Percentiles rank a stretch among this genome's conserved stretches.
These are phyloP conservation scores for Rhadinocentrus ornatus DNA, from an alignment of 2,797 vertebrate species.

Conservation along the genomic window DNA sequence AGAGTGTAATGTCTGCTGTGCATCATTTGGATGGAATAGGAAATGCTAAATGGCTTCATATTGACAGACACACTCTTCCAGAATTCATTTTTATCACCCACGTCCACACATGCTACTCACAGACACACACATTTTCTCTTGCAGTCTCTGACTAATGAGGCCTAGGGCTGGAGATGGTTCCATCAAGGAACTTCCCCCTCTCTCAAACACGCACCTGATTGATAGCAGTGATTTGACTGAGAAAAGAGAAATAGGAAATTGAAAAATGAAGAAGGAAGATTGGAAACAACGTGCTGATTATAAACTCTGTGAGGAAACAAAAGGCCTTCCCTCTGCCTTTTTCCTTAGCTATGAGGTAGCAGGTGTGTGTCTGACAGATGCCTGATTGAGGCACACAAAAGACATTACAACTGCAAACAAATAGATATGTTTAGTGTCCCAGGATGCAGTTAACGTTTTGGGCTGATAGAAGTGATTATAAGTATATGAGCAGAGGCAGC, in stretches of 20 bases:
- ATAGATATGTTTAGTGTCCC: conserved; percentile 82
- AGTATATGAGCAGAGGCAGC: conserved; percentile 70
- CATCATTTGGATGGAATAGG: conserved; percentile 72
- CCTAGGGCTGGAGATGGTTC: conserved; percentile 81
- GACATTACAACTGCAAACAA: conserved; percentile 86
- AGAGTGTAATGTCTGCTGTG: conserved; percentile 73
- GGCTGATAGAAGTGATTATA: conserved; percentile 85
- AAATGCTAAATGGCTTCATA: conserved; percentile 76
- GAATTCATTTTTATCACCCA: conserved; percentile 69
- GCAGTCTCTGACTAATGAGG: conserved; percentile 82
- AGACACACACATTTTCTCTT: conserved; percentile 62
- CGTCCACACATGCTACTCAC: conserved; percentile 28
- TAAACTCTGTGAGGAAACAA: conserved; percentile 83
- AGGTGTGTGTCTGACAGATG: conserved; percentile 86
- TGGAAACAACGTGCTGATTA: conserved; percentile 85
- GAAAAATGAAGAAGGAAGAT: conserved; percentile 85
- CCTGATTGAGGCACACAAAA: conserved; percentile 84
- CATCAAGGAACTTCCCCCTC: conserved; percentile 78
- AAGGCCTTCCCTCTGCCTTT: conserved; percentile 74
- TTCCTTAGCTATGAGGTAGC: conserved; percentile 77
- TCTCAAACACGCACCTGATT: conserved; percentile 79
- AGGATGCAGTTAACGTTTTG: conserved; percentile 76
- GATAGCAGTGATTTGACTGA: conserved; percentile 86
- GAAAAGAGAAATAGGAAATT: conserved; percentile 86
- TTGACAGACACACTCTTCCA: conserved; percentile 72